Conservation (phyloP, 2,113 vertebrate species). For the Sapayoa aenigma region DNA sequence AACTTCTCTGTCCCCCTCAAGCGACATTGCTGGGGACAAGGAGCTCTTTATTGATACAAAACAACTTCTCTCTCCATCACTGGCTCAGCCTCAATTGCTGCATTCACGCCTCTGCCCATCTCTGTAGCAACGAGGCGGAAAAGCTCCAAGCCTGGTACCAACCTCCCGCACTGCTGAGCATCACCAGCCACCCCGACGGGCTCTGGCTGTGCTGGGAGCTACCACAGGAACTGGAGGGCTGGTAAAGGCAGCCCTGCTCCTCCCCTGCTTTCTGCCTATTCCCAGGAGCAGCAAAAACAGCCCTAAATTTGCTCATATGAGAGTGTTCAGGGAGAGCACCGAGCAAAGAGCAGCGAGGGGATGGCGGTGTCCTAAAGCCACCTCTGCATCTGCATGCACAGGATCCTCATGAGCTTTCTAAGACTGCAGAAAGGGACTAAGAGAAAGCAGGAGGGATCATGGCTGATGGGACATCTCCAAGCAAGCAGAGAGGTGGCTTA, state of each 20-base stretch:
- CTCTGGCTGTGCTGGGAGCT: not conserved
- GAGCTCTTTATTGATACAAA: not conserved
- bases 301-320: not conserved
- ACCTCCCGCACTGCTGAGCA: not conserved
- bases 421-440: not conserved
- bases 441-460: not conserved
- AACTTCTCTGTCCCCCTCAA: not conserved
- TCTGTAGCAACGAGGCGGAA: not conserved
- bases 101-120: not conserved
- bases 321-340: rapidly evolving
- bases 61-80: not conserved
- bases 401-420: not conserved
- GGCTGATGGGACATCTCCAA: not conserved
- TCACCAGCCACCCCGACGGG: not conserved
- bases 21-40: not conserved
- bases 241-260: not conserved
- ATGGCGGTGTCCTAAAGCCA: not conserved
- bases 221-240: not conserved
- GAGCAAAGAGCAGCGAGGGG: not conserved
- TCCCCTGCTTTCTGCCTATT: not conserved
- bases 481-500: rapidly evolving
- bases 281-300: not conserved
- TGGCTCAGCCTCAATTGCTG: not conserved
- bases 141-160: not conserved
- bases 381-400: rapidly evolving